Evolutionary conservation across 1,140 invertebrate genomes (phyloP), one percentile per base, ranked within the genome.

Genomic region (Pseudomyrmex gracilis): DNA sequence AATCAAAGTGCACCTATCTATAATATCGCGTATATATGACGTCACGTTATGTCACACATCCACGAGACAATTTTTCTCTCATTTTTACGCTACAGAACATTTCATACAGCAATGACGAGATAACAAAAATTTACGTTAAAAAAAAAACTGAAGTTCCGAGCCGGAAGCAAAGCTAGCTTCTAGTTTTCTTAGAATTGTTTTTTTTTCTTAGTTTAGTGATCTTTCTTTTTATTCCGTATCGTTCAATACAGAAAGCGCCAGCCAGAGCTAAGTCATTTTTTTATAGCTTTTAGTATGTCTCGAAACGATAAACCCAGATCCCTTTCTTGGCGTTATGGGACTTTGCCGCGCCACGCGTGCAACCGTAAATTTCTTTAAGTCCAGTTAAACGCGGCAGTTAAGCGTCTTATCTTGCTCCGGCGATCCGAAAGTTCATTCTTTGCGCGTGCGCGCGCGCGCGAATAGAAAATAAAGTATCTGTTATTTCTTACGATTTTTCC

Each of bases 341-440:
- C 34, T 70, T 15, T 3, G 24, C 2, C 13, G 22, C 10, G 13
- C 15, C 61, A 20, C 61, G 34, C 66, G 76, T 57, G 66, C 67
- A 57, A 57, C 15, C 64, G 47, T 70, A 80, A 71, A 80, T 80
- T 80, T 67, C 22, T 80, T n/a, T 70, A 70, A 80, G 12, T 12
- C 20, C 55, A 70, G 76, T 80, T 80, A 80, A 80, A 71, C 55
- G 53, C 66, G 43, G 12, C 47, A 24, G 53, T 22, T 78, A 78
- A 78, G 76, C 34, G 20, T 60, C 76, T 70, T 71, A 58, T 58
- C 70, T 43, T 3, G 53, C 47, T 76, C 43, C 13, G 60, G 24
- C 67, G 55, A 71, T 68, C 12, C 43, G n/a, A 2, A 24, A 2
- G n/a, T 58, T 58, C 47, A 47, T 57, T 66, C 49, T 45, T 57